Base-by-base conservation (phyloP, 2,797 vertebrate genomes). In the Lindbergichthys nudifrons region DNA sequence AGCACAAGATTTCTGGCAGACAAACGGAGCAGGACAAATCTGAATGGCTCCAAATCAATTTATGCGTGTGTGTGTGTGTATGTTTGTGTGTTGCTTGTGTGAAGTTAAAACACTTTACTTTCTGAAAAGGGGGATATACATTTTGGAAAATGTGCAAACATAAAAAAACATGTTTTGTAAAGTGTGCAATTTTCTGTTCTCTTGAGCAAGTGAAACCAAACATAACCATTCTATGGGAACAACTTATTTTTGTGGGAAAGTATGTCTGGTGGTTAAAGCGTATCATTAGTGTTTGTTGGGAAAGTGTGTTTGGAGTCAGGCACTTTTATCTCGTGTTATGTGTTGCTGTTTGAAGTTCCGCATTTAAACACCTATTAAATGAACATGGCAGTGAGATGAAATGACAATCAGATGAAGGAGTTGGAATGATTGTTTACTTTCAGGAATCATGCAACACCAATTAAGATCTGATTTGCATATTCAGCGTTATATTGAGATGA, bases 1-100 rank as follows among this genome's bases (percentile, higher is more conserved):
- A 15, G 47, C 41, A 15, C 47, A 36, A 71, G 72, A 79, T 69
- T 80, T 76, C 81, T 83, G 79, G 81, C 88, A 84, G 67, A 71
- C 62, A 79, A 73, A 79, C 68, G 77, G 68, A 54, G 19, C 26
- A 59, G 48, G 61, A 67, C 65, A 46, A 16, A 56, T 56, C 65
- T 46, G 43, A 67, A 57, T 47, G 52, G 56, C 42, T 21, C 46
- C n/a, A 36, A 36, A 56, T 57, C 26, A 36, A 43, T 45, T 14
- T 32, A 14, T 26, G 42, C 7, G 48, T 51, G 36, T 67, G 23
- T 62, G 45, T 53, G 32, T 41, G 23, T 26, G 23, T 52, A 58
- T 60, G 41, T 57, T 52, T 54, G 52, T 43, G n/a, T 45, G 41
- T 60, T 11, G 5, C 4, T n/a, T 32, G 16, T 32, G 39, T 57